These are phyloP conservation scores for Dicrurus megarhynchus DNA, from an alignment of 2,113 vertebrate species.

Conservation along the genomic window DNA sequence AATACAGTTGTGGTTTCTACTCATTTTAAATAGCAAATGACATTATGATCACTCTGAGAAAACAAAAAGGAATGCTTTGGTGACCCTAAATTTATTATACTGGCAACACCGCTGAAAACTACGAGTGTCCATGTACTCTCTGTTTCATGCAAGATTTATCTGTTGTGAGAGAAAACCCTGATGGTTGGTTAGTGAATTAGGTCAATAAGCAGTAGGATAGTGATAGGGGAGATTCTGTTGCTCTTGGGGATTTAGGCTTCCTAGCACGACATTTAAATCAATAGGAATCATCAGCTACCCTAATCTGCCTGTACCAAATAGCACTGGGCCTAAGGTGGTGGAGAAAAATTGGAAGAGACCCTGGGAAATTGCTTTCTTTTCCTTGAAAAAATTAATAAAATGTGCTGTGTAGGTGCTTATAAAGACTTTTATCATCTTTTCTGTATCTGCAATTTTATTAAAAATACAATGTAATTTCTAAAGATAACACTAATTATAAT, in stretches of 20 bases:
- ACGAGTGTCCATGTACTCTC: background rate
- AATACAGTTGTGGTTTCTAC: background rate
- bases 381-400: background rate
- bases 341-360: constrained; percentile 25
- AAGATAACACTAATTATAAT: background rate
- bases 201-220: constrained; percentile 67
- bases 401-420: background rate
- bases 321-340: constrained; percentile 12
- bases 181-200: constrained; percentile 70
- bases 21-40: background rate
- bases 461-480: background rate
- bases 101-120: background rate
- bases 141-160: constrained; percentile 69
- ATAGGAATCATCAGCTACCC: constrained; percentile 58
- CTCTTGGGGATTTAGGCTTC: constrained; percentile 65
- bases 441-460: background rate
- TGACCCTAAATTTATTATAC: background rate
- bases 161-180: constrained; percentile 61
- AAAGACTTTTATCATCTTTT: background rate
- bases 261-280: constrained; percentile 62
- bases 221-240: constrained; percentile 65
- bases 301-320: constrained; percentile 35
- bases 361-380: background rate
- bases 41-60: background rate
- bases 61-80: background rate